phyloP scores from a whole-genome alignment of 2,888 invertebrate species.

The Hirudinaria manillensis region DNA sequence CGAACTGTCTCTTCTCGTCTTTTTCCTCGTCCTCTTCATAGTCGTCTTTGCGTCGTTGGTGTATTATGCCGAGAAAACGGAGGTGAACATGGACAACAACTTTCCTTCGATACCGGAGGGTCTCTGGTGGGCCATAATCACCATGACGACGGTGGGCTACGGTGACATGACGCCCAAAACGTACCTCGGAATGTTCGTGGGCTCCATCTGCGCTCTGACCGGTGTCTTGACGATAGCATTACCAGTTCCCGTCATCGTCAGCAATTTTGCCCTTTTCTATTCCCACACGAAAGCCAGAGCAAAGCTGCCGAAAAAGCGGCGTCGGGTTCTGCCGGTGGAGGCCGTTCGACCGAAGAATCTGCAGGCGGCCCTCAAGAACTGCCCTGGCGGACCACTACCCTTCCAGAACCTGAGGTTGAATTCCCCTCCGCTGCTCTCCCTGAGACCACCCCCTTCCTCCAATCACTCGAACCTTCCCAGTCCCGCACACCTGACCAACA shows the following conservation, averaged over 20 bases:
- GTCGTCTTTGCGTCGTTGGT: conserved; percentile 91
- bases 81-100: conserved; percentile 88
- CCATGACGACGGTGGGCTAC: conserved; percentile 89
- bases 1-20: conserved; percentile 84
- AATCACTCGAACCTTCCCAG: background rate
- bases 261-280: conserved; percentile 95
- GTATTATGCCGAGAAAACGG: conserved; percentile 88
- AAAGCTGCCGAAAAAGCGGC: conserved; percentile 82
- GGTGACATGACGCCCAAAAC: conserved; percentile 94
- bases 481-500: background rate
- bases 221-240: conserved; percentile 88
- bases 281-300: conserved; percentile 94
- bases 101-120: conserved; percentile 88
- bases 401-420: conserved; percentile 26
- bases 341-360: conserved; percentile 57
- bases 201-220: conserved; percentile 82
- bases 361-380: conserved; percentile 26
- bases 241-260: conserved; percentile 89
- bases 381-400: conserved; percentile 59
- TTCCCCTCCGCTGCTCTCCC: conserved; percentile 18
- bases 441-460: conserved; percentile 11
- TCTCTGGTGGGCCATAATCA: conserved; percentile 93
- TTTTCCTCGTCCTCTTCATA: conserved; percentile 87
- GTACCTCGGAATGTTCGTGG: conserved; percentile 88
- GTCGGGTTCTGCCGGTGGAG: conserved; percentile 81